Evolutionary conservation across 2,113 vertebrate genomes (phyloP).

Genomic region (Atherinomorus stipes): DNA sequence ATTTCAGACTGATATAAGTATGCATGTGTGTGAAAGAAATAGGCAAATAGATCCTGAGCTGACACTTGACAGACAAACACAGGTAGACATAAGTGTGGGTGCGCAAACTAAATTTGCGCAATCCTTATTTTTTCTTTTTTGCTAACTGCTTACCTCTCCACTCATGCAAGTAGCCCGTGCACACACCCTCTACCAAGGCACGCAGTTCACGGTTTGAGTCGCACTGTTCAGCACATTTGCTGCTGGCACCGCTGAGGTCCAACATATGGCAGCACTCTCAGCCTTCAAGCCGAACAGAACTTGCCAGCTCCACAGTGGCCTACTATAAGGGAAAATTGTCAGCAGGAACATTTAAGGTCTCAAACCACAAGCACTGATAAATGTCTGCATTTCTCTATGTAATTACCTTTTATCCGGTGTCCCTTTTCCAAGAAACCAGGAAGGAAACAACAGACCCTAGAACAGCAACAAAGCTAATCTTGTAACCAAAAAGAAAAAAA

Average conservation of each 20-base stretch:
- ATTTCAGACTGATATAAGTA: constrained; percentile 57
- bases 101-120: constrained; percentile 33
- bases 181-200: constrained; percentile 75
- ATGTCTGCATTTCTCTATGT: constrained; percentile 75
- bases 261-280: constrained; percentile 84
- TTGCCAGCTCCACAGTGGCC: constrained; percentile 78
- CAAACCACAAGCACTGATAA: constrained; percentile 77
- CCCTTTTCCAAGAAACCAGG: constrained; percentile 64
- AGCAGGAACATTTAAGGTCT: constrained; percentile 75
- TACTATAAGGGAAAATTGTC: constrained; percentile 73
- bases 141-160: constrained; percentile 15
- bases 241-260: constrained; percentile 72
- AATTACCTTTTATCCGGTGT: constrained; percentile 78
- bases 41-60: constrained; percentile 48
- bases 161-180: constrained; percentile 59
- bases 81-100: constrained; percentile 43
- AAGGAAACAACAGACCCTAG: constrained; percentile 59
- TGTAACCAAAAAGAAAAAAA: constrained; percentile 6
- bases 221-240: constrained; percentile 80
- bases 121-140: constrained; percentile 22
- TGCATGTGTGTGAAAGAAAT: constrained; percentile 39
- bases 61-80: constrained; percentile 48
- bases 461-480: constrained; percentile 47
- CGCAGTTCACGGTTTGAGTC: constrained; percentile 76
- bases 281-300: constrained; percentile 71